A percentile compares a stretch with the other conserved stretches of the same genome.
Evolutionary conservation across 2,113 vertebrate genomes (phyloP).

Genomic region (Oceanites oceanicus): DNA sequence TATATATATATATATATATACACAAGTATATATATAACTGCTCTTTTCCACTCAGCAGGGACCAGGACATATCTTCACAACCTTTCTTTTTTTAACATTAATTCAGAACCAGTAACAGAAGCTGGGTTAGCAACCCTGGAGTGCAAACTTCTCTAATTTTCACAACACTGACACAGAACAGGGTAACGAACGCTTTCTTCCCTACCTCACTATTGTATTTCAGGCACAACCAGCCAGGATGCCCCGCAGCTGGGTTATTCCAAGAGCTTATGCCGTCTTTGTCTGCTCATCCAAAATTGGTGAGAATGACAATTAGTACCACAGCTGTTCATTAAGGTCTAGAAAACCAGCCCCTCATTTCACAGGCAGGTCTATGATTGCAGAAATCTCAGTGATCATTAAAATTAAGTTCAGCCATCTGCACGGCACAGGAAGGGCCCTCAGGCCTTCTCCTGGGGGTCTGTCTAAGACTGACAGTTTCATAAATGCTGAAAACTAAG

Average conservation of each 20-base stretch:
- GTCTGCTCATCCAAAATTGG: neutral
- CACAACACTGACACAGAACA: neutral
- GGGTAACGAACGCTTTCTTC: neutral
- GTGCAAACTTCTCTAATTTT: neutral
- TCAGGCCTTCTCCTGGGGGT: neutral
- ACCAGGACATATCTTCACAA: neutral
- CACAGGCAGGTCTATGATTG: neutral
- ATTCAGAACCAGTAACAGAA: neutral
- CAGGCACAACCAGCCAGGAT: neutral
- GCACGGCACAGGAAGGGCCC: neutral
- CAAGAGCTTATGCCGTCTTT: neutral
- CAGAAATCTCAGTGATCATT: neutral
- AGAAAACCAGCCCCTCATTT: neutral
- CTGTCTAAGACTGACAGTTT: neutral
- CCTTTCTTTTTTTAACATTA: neutral
- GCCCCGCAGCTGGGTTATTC: neutral
- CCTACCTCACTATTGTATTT: neutral
- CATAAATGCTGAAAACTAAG: neutral
- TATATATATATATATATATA: no score
- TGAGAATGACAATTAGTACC: neutral
- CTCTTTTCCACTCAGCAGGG: slow-evolving; percentile 39
- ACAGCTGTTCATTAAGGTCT: neutral
- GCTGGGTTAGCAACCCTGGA: neutral
- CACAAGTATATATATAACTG: no score
- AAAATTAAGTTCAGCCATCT: slow-evolving; percentile 13